Evolutionary conservation across 2,797 vertebrate genomes (phyloP).

Genomic region (Acipenser oxyrinchus): DNA sequence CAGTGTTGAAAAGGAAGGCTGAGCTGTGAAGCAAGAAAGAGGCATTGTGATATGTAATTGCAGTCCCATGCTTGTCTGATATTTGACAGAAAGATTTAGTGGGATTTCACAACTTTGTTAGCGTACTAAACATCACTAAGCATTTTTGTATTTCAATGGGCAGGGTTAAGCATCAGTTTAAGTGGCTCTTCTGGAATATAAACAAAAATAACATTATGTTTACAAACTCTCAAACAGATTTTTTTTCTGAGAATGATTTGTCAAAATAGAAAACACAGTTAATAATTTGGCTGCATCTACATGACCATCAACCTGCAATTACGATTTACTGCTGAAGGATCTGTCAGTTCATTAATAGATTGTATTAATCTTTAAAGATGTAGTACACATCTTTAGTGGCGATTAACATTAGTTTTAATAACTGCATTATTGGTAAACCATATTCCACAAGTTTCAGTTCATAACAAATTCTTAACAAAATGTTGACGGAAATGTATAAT

Average conservation of each 20-base stretch:
- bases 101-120: conserved; percentile 12
- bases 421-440: too few species aligned
- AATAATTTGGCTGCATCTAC: not conserved
- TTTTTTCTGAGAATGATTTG: not conserved
- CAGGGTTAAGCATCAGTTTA: not conserved
- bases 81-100: conserved; percentile 20
- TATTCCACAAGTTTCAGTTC: too few species aligned
- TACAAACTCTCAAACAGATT: conserved; percentile 1
- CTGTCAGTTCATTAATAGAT: too few species aligned
- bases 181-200: not conserved
- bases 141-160: not conserved
- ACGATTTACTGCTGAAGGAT: too few species aligned
- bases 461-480: too few species aligned
- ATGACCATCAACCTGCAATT: not conserved
- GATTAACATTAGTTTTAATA: too few species aligned
- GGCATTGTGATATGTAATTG: conserved; percentile 48
- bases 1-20: conserved; percentile 47
- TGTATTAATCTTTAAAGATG: too few species aligned
- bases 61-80: conserved; percentile 39
- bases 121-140: not conserved
- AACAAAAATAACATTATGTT: not conserved
- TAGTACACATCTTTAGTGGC: too few species aligned
- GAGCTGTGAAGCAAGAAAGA: conserved; percentile 41
- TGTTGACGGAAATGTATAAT: too few species aligned
- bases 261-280: not conserved